Evolutionary conservation across 2,888 invertebrate species (phyloP).

Genomic region (Iphiclides podalirius): DNA sequence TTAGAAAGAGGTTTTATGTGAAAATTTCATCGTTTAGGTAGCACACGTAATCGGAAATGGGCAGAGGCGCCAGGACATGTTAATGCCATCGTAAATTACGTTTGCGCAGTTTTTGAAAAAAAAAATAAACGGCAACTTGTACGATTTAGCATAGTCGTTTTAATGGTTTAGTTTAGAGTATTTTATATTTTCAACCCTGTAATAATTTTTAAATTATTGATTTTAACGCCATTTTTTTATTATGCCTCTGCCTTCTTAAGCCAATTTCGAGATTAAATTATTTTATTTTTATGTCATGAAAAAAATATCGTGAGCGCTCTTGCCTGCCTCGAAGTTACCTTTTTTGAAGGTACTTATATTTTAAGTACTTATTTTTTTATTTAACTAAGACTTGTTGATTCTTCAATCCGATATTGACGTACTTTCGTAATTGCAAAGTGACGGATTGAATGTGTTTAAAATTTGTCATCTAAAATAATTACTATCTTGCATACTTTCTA

Average conservation of each 20-base stretch:
- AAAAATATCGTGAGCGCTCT: conserved; percentile 48
- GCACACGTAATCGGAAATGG: background rate
- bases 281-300: conserved; percentile 33
- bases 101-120: background rate
- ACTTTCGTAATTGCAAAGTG: conserved; percentile 21
- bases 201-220: conserved; percentile 45
- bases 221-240: conserved; percentile 45
- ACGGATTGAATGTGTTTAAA: conserved; percentile 20
- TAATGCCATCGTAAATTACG: conserved; percentile 15
- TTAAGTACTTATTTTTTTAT: conserved; percentile 49
- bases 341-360: conserved; percentile 41
- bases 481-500: background rate
- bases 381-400: conserved; percentile 32
- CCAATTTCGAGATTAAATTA: conserved; percentile 34
- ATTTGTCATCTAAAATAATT: conserved; percentile 1
- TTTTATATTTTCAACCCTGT: conserved; percentile 44
- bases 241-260: conserved; percentile 55
- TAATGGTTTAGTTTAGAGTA: conserved; percentile 48
- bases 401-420: conserved; percentile 11
- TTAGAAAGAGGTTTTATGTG: conserved; percentile 35
- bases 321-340: conserved; percentile 60
- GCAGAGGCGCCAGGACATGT: conserved; percentile 30
- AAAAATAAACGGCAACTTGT: background rate
- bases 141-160: too few species aligned
- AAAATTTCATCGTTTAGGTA: conserved; percentile 18